Conservation (phyloP, 2,113 vertebrate genomes). For the Paracanthobrama guichenoti region DNA sequence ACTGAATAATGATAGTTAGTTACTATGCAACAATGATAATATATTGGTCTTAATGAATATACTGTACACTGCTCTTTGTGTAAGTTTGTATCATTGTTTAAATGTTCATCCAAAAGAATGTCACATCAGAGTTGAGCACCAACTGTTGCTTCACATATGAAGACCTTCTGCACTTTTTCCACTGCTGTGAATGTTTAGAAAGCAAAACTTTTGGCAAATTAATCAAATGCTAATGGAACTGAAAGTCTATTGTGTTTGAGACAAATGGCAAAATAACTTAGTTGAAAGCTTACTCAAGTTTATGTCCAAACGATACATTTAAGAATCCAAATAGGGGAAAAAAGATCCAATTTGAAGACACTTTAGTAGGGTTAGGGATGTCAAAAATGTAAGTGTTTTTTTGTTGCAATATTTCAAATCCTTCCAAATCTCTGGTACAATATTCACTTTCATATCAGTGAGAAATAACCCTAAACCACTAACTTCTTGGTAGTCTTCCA, state of each 20-base stretch:
- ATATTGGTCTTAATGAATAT: background rate
- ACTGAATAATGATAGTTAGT: no score
- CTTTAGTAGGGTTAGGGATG: slow-evolving; percentile 14
- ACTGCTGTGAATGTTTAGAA: slow-evolving; percentile 28
- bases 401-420: slow-evolving; percentile 19
- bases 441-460: slow-evolving; percentile 54
- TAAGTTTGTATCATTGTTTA: slow-evolving; percentile 13
- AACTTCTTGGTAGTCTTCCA: slow-evolving; percentile 62
- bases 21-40: background rate
- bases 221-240: slow-evolving; percentile 27
- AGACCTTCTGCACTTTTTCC: slow-evolving; percentile 44
- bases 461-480: slow-evolving; percentile 47
- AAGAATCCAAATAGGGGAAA: background rate
- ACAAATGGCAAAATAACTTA: slow-evolving; percentile 45
- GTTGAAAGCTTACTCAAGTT: slow-evolving; percentile 32
- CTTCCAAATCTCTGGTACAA: slow-evolving; percentile 39
- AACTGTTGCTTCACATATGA: slow-evolving; percentile 6
- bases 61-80: background rate
- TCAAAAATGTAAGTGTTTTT: slow-evolving; percentile 27
- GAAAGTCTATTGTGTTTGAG: slow-evolving; percentile 33
- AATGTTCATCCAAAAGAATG: slow-evolving; percentile 57
- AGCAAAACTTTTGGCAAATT: slow-evolving; percentile 41
- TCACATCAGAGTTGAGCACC: slow-evolving; percentile 45
- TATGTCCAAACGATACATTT: slow-evolving; percentile 21
- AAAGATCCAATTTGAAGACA: slow-evolving; percentile 15